A percentile compares a stretch with the other conserved stretches of the same genome.
phyloP scores from a whole-genome alignment of 2,888 invertebrate genomes.

The Dicyrtoma fusca region DNA sequence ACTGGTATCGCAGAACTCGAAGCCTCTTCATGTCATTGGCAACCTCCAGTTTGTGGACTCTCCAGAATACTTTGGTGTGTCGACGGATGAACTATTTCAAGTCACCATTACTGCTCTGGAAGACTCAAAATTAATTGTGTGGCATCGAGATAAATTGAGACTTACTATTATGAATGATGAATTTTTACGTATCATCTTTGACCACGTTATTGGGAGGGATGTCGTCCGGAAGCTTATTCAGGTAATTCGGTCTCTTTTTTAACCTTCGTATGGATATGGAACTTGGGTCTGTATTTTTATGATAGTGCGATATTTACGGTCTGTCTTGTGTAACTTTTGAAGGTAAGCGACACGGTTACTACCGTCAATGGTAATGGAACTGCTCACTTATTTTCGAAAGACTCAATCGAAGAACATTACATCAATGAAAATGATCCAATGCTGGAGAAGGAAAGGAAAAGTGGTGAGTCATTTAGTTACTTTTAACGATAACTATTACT shows the following conservation, averaged over 20 bases:
- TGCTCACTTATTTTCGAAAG: slow-evolving; percentile 31
- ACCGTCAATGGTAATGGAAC: slow-evolving; percentile 66
- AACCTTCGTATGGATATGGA: no score
- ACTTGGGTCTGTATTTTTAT: no score
- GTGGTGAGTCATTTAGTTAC: no score
- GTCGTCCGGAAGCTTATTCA: slow-evolving; percentile 86
- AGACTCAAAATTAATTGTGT: slow-evolving; percentile 76
- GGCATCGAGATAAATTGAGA: slow-evolving; percentile 84
- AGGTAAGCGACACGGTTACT: slow-evolving; percentile 78
- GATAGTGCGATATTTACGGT: no score
- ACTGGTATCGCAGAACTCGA: slow-evolving; percentile 81
- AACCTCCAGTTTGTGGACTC: slow-evolving; percentile 86
- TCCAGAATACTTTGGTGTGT: slow-evolving; percentile 87
- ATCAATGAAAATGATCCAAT: slow-evolving; percentile 36
- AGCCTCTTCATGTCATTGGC: slow-evolving; percentile 82
- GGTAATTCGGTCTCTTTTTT: no score
- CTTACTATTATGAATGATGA: slow-evolving; percentile 73
- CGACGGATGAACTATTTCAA: slow-evolving; percentile 85
- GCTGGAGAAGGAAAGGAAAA: slow-evolving; percentile 4
- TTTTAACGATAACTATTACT: no score
- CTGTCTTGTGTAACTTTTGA: no score
- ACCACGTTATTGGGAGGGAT: slow-evolving; percentile 81
- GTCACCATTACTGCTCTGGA: slow-evolving; percentile 86
- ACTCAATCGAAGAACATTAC: slow-evolving; percentile 26
- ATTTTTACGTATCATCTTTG: slow-evolving; percentile 82